Evolutionary conservation across 1,140 invertebrate genomes (phyloP).

Genomic region (Helicoverpa armigera): DNA sequence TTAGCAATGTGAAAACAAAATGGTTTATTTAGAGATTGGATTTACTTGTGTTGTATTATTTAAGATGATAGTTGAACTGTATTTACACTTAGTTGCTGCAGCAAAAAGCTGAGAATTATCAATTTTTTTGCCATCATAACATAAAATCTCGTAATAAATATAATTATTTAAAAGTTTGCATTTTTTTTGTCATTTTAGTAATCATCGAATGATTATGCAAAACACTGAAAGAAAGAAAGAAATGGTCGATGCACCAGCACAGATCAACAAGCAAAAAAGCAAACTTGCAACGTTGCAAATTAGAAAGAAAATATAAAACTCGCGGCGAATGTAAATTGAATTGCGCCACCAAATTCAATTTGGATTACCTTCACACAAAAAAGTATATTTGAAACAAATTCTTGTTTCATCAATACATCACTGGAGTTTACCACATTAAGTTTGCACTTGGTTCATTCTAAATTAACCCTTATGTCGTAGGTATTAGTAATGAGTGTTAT

Average conservation of each 20-base stretch:
- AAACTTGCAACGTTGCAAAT: constrained; percentile 33
- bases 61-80: no score
- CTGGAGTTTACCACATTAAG: not conserved
- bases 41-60: no score
- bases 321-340: constrained; percentile 52
- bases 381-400: constrained; percentile 55
- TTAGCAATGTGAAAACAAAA: not conserved
- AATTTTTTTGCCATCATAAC: no score
- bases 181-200: no score
- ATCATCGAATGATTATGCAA: no score
- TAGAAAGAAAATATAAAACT: constrained; percentile 51
- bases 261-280: constrained; percentile 5
- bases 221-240: not conserved
- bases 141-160: no score
- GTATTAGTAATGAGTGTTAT: not conserved
- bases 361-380: constrained; percentile 57
- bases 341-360: constrained; percentile 55
- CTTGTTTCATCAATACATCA: constrained; percentile 56
- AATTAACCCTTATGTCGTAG: not conserved
- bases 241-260: not conserved
- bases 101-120: no score
- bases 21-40: not conserved
- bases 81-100: no score
- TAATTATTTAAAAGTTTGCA: not conserved
- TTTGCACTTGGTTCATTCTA: not conserved